Evolutionary conservation across 2,797 vertebrate genomes (phyloP).

Genomic region (Sternotherus odoratus): DNA sequence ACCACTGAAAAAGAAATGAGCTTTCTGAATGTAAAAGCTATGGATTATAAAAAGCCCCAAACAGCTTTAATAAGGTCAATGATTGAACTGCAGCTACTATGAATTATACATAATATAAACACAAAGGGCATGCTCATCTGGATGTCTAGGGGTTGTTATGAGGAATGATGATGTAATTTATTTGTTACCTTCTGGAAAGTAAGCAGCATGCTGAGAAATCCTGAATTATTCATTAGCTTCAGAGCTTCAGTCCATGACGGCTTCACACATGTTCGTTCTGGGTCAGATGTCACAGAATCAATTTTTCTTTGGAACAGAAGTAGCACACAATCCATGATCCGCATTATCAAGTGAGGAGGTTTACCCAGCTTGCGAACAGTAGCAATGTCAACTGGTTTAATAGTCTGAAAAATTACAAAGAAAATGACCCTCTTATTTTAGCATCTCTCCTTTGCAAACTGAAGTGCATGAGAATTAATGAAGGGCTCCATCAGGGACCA

Average conservation of each 20-base stretch:
- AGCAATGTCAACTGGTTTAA: slow-evolving; percentile 89
- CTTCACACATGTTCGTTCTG: slow-evolving; percentile 79
- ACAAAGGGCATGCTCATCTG: background rate
- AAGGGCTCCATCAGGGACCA: background rate
- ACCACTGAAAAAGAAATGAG: background rate
- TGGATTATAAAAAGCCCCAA: background rate
- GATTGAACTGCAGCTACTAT: background rate
- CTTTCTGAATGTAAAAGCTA: background rate
- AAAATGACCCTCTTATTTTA: background rate
- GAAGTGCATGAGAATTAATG: background rate
- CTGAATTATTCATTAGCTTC: slow-evolving; percentile 89
- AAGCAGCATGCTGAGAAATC: slow-evolving; percentile 86
- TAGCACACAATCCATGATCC: slow-evolving; percentile 90
- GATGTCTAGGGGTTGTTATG: background rate
- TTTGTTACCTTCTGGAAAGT: slow-evolving; percentile 86
- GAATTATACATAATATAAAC: background rate
- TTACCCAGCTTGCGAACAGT: slow-evolving; percentile 90
- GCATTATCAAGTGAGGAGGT: slow-evolving; percentile 91
- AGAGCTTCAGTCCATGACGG: slow-evolving; percentile 88
- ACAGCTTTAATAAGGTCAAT: background rate
- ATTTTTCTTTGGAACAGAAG: slow-evolving; percentile 89
- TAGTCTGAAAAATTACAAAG: slow-evolving; percentile 80
- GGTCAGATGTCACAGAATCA: slow-evolving; percentile 82
- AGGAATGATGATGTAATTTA: background rate
- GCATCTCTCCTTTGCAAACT: background rate